A percentile compares a stretch with the other conserved stretches of the same genome.
phyloP scores from a whole-genome alignment of 2,113 vertebrate species.

The Mormyrus iriodes region DNA sequence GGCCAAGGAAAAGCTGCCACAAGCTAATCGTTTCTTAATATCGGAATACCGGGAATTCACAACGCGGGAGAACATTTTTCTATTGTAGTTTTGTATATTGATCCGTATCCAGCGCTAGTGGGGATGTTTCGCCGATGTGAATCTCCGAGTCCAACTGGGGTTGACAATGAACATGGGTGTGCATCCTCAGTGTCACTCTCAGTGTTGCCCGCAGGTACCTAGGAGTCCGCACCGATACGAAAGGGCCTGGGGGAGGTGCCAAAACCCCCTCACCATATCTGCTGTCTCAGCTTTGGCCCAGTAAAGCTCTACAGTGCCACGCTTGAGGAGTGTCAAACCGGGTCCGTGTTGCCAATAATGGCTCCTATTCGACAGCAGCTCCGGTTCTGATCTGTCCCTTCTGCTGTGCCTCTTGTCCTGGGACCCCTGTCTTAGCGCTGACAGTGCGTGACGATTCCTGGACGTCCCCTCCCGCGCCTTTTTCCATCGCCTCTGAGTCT shows the following conservation, averaged over 20 bases:
- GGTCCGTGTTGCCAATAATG: not conserved
- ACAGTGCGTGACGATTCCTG: not conserved
- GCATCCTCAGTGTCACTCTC: not conserved
- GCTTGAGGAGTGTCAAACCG: not conserved
- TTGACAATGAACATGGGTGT: not conserved
- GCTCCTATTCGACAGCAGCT: not conserved
- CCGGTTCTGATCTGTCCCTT: not conserved
- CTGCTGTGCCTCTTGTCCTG: not conserved
- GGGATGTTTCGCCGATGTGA: not conserved
- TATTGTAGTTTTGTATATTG: not conserved
- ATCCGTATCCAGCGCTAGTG: not conserved
- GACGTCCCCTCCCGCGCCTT: not conserved
- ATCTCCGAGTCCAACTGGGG: not conserved
- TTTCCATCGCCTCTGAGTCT: not conserved
- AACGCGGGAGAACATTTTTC: not conserved
- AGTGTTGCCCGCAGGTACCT: not conserved
- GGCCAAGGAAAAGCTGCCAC: not conserved
- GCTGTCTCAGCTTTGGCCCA: not conserved
- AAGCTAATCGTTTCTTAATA: not conserved
- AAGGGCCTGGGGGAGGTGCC: too few relatives aligned
- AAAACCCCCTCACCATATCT: not conserved
- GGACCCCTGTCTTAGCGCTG: not conserved
- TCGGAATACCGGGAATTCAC: not conserved
- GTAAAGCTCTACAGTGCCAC: not conserved
- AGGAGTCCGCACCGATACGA: too few relatives aligned